Conservation (phyloP, 2,797 vertebrate genomes). For the Labroides dimidiatus region DNA sequence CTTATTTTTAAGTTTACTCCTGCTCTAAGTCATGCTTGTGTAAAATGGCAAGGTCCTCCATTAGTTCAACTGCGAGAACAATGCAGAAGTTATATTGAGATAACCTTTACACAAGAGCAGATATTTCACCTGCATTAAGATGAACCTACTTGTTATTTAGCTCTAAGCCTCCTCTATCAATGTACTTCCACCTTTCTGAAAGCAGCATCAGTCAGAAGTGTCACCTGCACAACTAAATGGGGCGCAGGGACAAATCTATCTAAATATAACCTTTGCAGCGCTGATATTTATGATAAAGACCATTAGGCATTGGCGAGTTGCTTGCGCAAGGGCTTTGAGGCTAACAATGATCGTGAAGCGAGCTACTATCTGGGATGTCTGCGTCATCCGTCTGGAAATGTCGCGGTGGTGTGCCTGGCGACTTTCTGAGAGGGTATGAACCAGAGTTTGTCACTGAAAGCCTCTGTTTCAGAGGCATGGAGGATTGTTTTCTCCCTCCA, state of each 20-base stretch:
- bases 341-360: constrained; percentile 76
- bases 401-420: constrained; percentile 23
- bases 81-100: constrained; percentile 82
- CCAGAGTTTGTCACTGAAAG: constrained; percentile 36
- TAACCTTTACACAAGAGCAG: constrained; percentile 85
- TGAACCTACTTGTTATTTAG: constrained; percentile 79
- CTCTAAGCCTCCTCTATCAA: constrained; percentile 80
- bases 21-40: constrained; percentile 47
- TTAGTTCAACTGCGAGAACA: constrained; percentile 75
- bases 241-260: constrained; percentile 81
- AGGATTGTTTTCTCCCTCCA: constrained; percentile 22
- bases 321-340: constrained; percentile 80
- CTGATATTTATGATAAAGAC: constrained; percentile 76
- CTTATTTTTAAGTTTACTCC: constrained; percentile 22
- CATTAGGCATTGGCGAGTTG: constrained; percentile 79
- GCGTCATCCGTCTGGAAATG: constrained; percentile 69
- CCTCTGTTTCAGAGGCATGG: constrained; percentile 36
- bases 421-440: constrained; percentile 53
- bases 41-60: constrained; percentile 66
- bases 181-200: constrained; percentile 53
- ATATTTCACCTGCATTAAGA: constrained; percentile 84
- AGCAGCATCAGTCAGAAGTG: constrained; percentile 78
- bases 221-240: constrained; percentile 78
- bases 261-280: constrained; percentile 83
- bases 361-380: constrained; percentile 47